Evolutionary conservation across 2,888 invertebrate species (phyloP).

Genomic region (Drosophila birchii): DNA sequence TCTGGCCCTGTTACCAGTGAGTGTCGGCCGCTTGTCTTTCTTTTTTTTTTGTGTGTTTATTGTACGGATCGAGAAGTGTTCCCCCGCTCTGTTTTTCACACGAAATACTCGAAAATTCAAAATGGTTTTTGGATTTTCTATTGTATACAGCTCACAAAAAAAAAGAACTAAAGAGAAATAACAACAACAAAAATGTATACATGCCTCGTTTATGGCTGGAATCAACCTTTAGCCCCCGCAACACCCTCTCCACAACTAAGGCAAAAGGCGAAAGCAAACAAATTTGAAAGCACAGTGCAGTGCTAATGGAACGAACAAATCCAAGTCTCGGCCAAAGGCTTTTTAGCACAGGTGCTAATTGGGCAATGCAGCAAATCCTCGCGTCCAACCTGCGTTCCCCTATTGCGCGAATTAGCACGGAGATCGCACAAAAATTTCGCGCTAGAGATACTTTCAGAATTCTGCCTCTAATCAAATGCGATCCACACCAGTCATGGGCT

Average conservation of each 20-base stretch:
- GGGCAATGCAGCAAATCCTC: constrained; percentile 51
- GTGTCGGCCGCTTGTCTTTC: constrained; percentile 34
- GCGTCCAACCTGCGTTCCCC: constrained; percentile 11
- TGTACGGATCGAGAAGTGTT: constrained; percentile 29
- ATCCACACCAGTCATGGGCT: constrained; percentile 31
- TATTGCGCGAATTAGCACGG: constrained; percentile 36
- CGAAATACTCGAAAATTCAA: constrained; percentile 59
- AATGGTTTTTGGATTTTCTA: constrained; percentile 45
- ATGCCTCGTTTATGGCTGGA: constrained; percentile 13
- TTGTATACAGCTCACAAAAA: constrained; percentile 47
- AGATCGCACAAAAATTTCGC: constrained; percentile 36
- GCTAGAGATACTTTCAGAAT: constrained; percentile 45
- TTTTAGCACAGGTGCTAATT: constrained; percentile 65
- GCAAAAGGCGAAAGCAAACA: constrained; percentile 27
- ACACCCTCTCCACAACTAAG: constrained; percentile 10
- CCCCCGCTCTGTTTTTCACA: constrained; percentile 28
- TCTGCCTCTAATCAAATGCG: constrained; percentile 37
- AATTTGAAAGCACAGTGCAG: constrained; percentile 28
- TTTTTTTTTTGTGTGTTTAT: constrained; percentile 30
- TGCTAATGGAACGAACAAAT: constrained; percentile 47
- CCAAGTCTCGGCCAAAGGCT: constrained; percentile 38
- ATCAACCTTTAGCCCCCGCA: constrained; percentile 18
- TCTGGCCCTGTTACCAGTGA: constrained; percentile 59
- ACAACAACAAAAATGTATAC: constrained; percentile 5
- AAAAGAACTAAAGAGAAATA: background rate